phyloP scores from a whole-genome alignment of 2,113 vertebrate genomes.

The Beaufortia kweichowensis region DNA sequence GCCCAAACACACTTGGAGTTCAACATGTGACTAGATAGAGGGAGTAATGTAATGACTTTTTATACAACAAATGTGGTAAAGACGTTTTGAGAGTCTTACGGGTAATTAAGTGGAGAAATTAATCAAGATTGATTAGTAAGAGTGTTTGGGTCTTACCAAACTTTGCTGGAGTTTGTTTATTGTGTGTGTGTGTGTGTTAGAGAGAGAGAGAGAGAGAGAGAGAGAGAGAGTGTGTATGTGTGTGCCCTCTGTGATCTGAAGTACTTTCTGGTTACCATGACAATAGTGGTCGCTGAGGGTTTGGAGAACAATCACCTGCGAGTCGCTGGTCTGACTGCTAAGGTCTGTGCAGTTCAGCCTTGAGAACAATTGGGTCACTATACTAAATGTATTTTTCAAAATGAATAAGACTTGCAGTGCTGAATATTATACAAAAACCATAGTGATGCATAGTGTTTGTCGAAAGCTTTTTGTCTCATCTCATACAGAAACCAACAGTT shows the following conservation, averaged over 20 bases:
- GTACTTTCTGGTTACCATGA: conserved; percentile 72
- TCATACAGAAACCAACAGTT: background rate
- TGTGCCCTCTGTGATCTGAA: conserved; percentile 60
- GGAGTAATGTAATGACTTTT: background rate
- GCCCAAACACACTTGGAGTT: no score
- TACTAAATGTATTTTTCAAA: background rate
- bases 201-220: no score
- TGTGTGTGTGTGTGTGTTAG: conserved; percentile 28
- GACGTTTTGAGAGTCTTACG: background rate
- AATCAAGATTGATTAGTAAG: conserved; percentile 21
- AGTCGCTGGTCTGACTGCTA: conserved; percentile 39
- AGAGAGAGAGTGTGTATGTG: conserved; percentile 41
- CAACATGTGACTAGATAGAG: background rate
- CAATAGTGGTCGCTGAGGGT: conserved; percentile 62
- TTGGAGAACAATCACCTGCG: conserved; percentile 65
- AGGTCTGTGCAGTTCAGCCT: conserved; percentile 59
- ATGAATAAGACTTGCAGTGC: background rate
- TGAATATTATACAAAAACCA: background rate
- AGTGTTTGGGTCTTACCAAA: conserved; percentile 12
- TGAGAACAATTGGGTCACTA: conserved; percentile 46
- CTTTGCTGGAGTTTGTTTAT: conserved; percentile 21
- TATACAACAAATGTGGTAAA: background rate
- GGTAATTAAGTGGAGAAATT: conserved; percentile 15
- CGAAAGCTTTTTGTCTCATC: no score
- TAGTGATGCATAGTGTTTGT: no score